Base-by-base conservation (phyloP, 2,113 vertebrate genomes). In the Azemiops feae region DNA sequence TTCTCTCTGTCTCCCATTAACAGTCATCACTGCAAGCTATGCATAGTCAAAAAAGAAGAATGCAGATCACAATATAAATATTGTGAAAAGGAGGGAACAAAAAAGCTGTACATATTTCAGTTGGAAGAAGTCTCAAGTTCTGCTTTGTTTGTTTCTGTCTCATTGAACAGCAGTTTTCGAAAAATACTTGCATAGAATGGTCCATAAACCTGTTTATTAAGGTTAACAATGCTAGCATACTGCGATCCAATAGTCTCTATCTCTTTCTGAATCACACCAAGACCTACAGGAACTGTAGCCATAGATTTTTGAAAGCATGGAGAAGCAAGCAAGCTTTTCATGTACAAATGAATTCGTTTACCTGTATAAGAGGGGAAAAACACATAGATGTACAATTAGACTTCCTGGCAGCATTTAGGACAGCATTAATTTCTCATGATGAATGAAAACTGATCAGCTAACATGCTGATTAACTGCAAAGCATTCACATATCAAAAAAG, bases 151-250 rank as follows among this genome's bases (percentile, higher is more conserved):
- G 91, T 3, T 45, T 96, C 69, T 92, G 96, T 93, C 85, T 96
- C 96, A 39, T 92, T 94, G 92, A 98, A 99, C 91, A 99, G 98
- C 88, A 99, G 97, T 95, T 98, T 99, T 95, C 97, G 98, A 69
- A 99, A 98, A 97, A 99, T 99, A 92, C 96, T 98, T 6, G 98
- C 98, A 87, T 99, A 99, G 96, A 99, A 99, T 30, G 98, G 99
- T 97, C 98, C 98, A 58, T 99, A 99, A 7, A 99, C 98, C 93
- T 97, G 97, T 93, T 98, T 98, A 97, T 99, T 99, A 95, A 98
- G 98, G 96, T 98, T 98, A 74, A 99, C 98, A 88, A 99, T 97
- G 96, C 95, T 97, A 43, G 98, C 95, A 54, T 98, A 99, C 87
- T 98, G 98, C 85, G 97, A 97, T 88, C 98, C 99, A 54, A 99